Evolutionary conservation across 2,113 vertebrate genomes (phyloP).

Genomic region (Ammospiza nelsoni): DNA sequence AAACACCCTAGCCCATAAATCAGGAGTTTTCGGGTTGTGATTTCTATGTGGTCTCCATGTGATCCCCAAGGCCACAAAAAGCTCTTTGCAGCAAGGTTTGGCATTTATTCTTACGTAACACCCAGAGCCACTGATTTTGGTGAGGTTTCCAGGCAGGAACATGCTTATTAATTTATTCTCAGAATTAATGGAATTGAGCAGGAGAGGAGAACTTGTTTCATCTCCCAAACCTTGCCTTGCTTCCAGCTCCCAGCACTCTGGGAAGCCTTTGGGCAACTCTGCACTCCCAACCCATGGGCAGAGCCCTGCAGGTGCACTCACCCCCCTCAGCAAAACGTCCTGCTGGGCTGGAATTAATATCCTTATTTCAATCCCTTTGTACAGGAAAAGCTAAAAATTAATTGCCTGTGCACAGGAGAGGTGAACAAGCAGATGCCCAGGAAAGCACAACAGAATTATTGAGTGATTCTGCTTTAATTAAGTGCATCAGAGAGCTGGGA

Average conservation of each 20-base stretch:
- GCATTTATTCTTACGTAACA: background rate
- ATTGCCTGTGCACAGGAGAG: slow-evolving; percentile 46
- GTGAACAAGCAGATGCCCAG: slow-evolving; percentile 37
- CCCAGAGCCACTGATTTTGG: background rate
- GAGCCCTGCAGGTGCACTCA: background rate
- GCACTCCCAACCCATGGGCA: background rate
- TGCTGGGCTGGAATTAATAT: slow-evolving; percentile 27
- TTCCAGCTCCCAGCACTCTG: background rate
- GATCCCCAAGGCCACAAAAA: background rate
- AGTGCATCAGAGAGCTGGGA: slow-evolving; percentile 34
- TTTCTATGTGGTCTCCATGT: background rate
- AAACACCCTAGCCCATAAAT: background rate
- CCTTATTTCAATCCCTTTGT: slow-evolving; percentile 2
- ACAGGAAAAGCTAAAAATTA: slow-evolving; percentile 40
- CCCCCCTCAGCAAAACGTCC: background rate
- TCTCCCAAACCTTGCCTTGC: background rate
- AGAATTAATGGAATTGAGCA: background rate
- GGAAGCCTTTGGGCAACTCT: background rate
- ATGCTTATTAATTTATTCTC: slow-evolving; percentile 27
- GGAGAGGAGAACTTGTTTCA: background rate
- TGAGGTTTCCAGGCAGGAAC: slow-evolving; percentile 44
- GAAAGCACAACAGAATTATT: slow-evolving; percentile 54
- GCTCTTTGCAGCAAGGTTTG: background rate
- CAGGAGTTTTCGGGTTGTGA: background rate
- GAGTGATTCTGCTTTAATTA: slow-evolving; percentile 62